phyloP scores from a whole-genome alignment of 2,797 vertebrate genomes.

The Pygocentrus nattereri region DNA sequence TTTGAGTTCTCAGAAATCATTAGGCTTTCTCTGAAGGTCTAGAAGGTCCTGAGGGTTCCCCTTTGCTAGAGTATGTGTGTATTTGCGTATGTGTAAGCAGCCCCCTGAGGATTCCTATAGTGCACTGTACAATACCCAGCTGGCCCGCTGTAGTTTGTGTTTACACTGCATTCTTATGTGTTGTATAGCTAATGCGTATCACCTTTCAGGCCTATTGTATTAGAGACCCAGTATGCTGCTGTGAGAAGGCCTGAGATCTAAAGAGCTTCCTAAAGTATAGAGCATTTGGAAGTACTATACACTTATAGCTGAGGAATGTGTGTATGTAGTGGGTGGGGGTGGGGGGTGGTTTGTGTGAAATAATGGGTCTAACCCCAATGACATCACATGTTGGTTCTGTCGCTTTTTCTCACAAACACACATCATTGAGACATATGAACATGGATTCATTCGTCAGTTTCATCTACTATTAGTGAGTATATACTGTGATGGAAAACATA shows the following conservation, averaged over 20 bases:
- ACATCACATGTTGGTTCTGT: not conserved
- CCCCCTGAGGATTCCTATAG: constrained; percentile 17
- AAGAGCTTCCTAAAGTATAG: constrained; percentile 29
- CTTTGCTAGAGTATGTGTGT: not conserved
- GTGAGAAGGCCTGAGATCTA: constrained; percentile 12
- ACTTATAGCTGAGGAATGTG: constrained; percentile 39
- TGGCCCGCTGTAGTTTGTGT: not conserved
- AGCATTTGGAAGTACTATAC: constrained; percentile 13
- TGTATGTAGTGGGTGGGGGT: not conserved
- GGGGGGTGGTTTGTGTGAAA: not conserved
- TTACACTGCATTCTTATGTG: constrained; percentile 9
- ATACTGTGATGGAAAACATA: not conserved
- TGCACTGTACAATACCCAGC: constrained; percentile 35
- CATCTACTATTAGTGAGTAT: not conserved
- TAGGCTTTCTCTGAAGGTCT: too few species aligned
- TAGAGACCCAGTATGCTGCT: not conserved
- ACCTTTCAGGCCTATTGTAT: constrained; percentile 35
- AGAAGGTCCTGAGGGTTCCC: not conserved
- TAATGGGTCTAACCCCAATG: constrained; percentile 1
- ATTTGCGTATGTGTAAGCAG: not conserved
- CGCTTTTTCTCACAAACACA: not conserved
- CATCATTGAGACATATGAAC: not conserved
- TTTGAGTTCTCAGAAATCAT: too few species aligned
- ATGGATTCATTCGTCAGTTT: not conserved
- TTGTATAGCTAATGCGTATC: constrained; percentile 3